Percentiles rank a stretch among this genome's conserved stretches.
Evolutionary conservation across 2,888 invertebrate genomes (phyloP).

Genomic region (Calliopum simillimum): DNA sequence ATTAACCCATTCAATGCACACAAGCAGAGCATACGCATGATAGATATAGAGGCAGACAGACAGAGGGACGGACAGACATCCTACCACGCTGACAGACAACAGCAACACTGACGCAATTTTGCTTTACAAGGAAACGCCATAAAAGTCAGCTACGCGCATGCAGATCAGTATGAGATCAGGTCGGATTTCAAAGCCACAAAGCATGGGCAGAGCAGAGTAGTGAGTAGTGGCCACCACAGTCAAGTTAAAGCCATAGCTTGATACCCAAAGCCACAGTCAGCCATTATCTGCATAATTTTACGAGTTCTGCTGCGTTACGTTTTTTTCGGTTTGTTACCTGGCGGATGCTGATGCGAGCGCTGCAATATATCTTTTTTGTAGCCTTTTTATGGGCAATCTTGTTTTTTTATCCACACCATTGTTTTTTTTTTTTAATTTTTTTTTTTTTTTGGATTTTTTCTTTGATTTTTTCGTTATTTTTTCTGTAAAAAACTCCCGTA

Average conservation of each 20-base stretch:
- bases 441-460: constrained; percentile 19
- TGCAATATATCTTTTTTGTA: constrained; percentile 65
- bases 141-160: background rate
- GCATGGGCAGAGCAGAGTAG: too few species aligned
- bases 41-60: too few species aligned
- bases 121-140: constrained; percentile 6
- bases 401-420: constrained; percentile 50
- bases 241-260: too few species aligned
- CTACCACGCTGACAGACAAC: background rate
- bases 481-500: constrained; percentile 37
- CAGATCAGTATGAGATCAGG: constrained; percentile 12
- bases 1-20: too few species aligned
- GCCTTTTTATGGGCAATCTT: constrained; percentile 59
- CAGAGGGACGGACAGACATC: too few species aligned
- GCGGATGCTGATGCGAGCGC: constrained; percentile 50
- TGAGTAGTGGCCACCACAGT: too few species aligned
- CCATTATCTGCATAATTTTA: constrained; percentile 56
- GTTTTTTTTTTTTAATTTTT: constrained; percentile 43
- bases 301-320: constrained; percentile 15
- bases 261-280: constrained; percentile 32
- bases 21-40: too few species aligned
- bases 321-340: constrained; percentile 44
- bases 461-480: constrained; percentile 35
- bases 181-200: constrained; percentile 7
- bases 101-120: background rate